A percentile compares a stretch with the other conserved stretches of the same genome.
Evolutionary conservation across 1,140 invertebrate species (phyloP).

Genomic region (Zeugodacus cucurbitae): DNA sequence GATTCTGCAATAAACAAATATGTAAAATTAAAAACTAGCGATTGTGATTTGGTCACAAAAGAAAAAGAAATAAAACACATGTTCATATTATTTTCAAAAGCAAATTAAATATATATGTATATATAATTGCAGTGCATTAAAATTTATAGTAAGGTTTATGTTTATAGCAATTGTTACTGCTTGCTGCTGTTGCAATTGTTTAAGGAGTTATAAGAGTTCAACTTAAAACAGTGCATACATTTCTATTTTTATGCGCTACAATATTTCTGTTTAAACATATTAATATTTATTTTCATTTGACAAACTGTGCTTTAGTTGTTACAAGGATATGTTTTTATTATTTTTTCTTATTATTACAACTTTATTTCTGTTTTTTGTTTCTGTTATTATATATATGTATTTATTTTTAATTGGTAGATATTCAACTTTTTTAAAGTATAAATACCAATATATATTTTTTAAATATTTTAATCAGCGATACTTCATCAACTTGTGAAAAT

Average conservation of each 20-base stretch:
- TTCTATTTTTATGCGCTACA: neutral
- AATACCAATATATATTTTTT: slow-evolving; percentile 8
- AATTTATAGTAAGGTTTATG: slow-evolving; percentile 19
- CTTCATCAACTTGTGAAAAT: neutral
- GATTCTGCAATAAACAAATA: neutral
- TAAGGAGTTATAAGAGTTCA: neutral
- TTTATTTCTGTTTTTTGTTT: neutral
- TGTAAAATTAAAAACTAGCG: too few species aligned
- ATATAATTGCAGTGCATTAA: slow-evolving; percentile 33
- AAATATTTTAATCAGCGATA: neutral
- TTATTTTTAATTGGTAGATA: slow-evolving; percentile 5
- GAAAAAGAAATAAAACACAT: slow-evolving; percentile 5
- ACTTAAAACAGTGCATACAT: slow-evolving; percentile 13
- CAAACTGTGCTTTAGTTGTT: neutral
- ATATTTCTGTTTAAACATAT: neutral
- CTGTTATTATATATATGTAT: neutral
- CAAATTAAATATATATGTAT: slow-evolving; percentile 34
- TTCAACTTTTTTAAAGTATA: slow-evolving; percentile 31
- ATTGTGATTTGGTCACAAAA: neutral
- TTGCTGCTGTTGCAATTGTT: neutral
- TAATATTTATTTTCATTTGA: neutral
- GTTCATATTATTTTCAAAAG: slow-evolving; percentile 19
- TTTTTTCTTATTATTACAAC: too few species aligned
- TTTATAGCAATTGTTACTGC: slow-evolving; percentile 10
- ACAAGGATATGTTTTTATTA: slow-evolving; percentile 30